Percentiles rank a stretch among this genome's conserved stretches.
phyloP scores from a whole-genome alignment of 2,797 vertebrate species.

The Eidolon dupreanum region DNA sequence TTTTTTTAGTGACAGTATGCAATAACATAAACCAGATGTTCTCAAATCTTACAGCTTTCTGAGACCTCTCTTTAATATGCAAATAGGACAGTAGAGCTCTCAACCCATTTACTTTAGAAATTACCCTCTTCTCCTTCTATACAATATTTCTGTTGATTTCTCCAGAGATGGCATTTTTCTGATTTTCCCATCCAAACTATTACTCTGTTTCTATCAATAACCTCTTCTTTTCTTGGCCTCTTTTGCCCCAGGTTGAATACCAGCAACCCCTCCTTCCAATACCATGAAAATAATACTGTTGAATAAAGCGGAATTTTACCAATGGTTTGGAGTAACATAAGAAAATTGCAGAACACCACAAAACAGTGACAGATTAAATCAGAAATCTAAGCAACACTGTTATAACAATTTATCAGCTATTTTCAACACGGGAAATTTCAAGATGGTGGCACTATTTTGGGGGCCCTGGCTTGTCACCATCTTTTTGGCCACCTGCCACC shows the following conservation, averaged over 20 bases:
- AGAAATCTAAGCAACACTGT: background rate
- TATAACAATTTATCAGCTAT: background rate
- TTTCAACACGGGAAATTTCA: background rate
- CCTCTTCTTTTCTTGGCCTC: background rate
- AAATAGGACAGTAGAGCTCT: background rate
- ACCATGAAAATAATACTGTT: background rate
- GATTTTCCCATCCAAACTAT: background rate
- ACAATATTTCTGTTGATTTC: background rate
- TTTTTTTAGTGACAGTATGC: slow-evolving; percentile 9
- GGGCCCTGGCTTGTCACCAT: background rate
- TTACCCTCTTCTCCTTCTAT: background rate
- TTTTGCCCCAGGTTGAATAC: background rate
- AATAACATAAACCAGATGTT: slow-evolving; percentile 1
- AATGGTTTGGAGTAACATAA: background rate
- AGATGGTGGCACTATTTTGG: background rate
- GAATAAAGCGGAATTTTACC: slow-evolving; percentile 4
- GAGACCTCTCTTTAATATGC: background rate
- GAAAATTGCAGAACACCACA: background rate
- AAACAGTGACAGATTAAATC: background rate
- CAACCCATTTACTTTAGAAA: background rate
- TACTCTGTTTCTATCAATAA: background rate
- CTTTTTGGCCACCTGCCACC: background rate
- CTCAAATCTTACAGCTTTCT: background rate
- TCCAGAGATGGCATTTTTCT: background rate
- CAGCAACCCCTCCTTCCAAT: background rate